Percentiles rank a stretch among this genome's conserved stretches.
phyloP scores from a whole-genome alignment of 2,888 invertebrate genomes.

The Chalcosyrphus nemorum region DNA sequence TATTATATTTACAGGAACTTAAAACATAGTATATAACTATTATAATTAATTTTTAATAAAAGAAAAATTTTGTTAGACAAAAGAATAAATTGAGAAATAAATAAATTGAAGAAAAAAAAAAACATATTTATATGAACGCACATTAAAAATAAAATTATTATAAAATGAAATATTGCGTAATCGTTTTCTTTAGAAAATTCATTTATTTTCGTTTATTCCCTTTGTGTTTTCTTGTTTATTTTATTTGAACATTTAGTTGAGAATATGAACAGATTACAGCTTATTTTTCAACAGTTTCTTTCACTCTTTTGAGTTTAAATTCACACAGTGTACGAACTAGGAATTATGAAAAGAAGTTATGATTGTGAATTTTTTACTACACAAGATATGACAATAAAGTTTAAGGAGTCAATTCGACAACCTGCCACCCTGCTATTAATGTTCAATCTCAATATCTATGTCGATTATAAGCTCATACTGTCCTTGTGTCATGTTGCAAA shows the following conservation, averaged over 20 bases:
- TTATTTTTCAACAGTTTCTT: not conserved
- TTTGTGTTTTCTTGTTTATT: not conserved
- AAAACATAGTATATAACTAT: constrained; percentile 52
- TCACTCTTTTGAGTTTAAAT: not conserved
- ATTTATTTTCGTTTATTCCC: not conserved
- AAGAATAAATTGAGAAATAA: constrained; percentile 43
- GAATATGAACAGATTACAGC: no score
- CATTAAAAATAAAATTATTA: constrained; percentile 62
- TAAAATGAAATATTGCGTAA: constrained; percentile 44
- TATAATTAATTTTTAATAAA: constrained; percentile 62
- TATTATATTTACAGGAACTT: constrained; percentile 69
- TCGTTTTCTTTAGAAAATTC: constrained; percentile 40
- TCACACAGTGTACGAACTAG: no score
- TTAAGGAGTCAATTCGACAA: no score
- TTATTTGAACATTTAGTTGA: no score
- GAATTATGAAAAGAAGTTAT: not conserved
- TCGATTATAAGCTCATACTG: no score
- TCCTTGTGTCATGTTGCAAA: no score
- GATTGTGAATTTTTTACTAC: not conserved
- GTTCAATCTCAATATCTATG: no score
- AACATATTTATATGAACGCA: constrained; percentile 65
- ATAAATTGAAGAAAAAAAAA: constrained; percentile 3
- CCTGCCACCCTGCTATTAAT: no score
- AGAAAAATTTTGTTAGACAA: constrained; percentile 62
- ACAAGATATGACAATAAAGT: not conserved